These are phyloP conservation scores for Trematomus loennbergii DNA, from an alignment of 2,113 vertebrate species.

Conservation along the genomic window DNA sequence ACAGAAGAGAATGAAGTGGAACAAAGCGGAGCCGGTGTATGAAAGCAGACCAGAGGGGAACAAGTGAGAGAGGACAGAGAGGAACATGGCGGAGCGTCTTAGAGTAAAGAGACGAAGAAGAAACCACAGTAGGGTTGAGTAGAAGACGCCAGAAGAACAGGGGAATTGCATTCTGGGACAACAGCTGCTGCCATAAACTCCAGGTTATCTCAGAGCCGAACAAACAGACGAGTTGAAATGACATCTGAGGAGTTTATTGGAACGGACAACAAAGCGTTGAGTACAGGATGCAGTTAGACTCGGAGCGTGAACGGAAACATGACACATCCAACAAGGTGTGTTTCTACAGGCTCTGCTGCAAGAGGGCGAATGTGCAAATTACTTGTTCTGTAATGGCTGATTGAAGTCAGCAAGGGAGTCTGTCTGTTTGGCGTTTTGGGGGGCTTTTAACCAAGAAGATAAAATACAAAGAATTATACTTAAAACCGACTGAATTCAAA, in stretches of 20 bases:
- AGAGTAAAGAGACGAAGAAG: constrained; percentile 7
- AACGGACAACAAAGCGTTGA: constrained; percentile 47
- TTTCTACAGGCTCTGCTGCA: background rate
- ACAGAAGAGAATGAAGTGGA: constrained; percentile 30
- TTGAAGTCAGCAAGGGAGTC: background rate
- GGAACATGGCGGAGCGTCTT: constrained; percentile 13
- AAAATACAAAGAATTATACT: no score
- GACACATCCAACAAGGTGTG: constrained; percentile 15
- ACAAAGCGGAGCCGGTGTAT: constrained; percentile 23
- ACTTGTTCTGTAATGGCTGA: constrained; percentile 7
- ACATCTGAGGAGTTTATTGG: constrained; percentile 56
- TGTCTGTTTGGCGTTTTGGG: no score
- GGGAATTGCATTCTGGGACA: constrained; percentile 45
- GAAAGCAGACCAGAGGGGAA: constrained; percentile 31
- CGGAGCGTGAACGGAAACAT: constrained; percentile 19
- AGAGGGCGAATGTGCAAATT: background rate
- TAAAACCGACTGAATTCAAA: no score
- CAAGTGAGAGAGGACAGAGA: constrained; percentile 33
- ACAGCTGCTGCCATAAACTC: constrained; percentile 42
- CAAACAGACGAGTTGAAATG: constrained; percentile 46
- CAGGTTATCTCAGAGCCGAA: constrained; percentile 46
- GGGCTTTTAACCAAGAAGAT: no score
- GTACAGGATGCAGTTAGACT: constrained; percentile 40
- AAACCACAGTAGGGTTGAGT: background rate
- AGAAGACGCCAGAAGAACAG: constrained; percentile 26